A percentile compares a stretch with the other conserved stretches of the same genome.
These are phyloP conservation scores for Brachionus asplanchnoidis DNA, from an alignment of 1,140 invertebrate genomes.

Conservation along the genomic window DNA sequence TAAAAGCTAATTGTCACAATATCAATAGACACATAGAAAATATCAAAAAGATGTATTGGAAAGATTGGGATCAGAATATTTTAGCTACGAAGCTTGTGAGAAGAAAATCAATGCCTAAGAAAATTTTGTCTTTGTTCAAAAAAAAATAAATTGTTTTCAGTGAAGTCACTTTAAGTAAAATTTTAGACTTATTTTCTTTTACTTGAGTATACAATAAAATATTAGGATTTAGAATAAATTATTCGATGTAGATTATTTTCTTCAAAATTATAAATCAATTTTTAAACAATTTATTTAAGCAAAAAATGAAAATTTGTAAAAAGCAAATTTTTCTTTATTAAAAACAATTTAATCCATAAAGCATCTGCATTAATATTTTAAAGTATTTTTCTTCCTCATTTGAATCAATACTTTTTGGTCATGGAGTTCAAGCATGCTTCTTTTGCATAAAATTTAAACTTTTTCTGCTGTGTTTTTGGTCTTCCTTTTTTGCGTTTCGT, in stretches of 20 bases:
- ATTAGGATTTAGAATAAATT: not conserved
- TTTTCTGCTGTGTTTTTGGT: too few species aligned
- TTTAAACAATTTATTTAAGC: too few species aligned
- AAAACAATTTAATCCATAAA: too few species aligned
- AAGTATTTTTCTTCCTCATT: too few species aligned
- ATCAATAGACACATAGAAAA: constrained; percentile 10
- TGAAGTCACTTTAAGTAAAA: not conserved
- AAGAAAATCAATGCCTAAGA: not conserved
- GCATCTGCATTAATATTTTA: too few species aligned
- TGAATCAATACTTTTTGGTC: not conserved
- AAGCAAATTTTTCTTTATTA: too few species aligned
- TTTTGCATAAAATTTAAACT: too few species aligned
- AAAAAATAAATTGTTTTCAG: not conserved
- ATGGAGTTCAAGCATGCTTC: too few species aligned
- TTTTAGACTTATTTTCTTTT: not conserved
- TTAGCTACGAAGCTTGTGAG: not conserved
- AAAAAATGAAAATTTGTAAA: too few species aligned
- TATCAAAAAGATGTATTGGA: constrained; percentile 33
- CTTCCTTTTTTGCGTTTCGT: too few species aligned
- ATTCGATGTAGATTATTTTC: too few species aligned
- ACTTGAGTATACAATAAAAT: not conserved
- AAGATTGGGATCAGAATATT: constrained; percentile 32
- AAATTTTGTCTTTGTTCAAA: not conserved
- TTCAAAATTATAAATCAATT: too few species aligned
- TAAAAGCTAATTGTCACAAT: constrained; percentile 2